phyloP scores from a whole-genome alignment of 2,113 vertebrate species.

The Chaetodon trifascialis region DNA sequence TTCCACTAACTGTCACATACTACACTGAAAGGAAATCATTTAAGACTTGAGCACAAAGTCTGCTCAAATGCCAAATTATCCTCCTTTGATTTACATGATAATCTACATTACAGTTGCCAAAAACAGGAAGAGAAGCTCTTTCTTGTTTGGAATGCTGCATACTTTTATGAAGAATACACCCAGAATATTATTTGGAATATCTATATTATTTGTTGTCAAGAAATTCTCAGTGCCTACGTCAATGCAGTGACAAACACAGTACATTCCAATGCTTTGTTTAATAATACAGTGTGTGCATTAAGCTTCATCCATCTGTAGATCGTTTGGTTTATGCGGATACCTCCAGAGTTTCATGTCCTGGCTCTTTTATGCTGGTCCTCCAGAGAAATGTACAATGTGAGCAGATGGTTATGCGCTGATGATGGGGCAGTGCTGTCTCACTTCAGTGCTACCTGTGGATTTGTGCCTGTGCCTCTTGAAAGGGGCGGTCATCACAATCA shows the following conservation, averaged over 20 bases:
- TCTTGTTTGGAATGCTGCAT: conserved; percentile 61
- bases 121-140: conserved; percentile 11
- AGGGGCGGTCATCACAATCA: conserved; percentile 50
- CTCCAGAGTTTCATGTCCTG: not conserved
- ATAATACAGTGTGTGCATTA: not conserved
- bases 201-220: conserved; percentile 3
- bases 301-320: not conserved
- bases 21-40: not conserved
- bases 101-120: conserved; percentile 33
- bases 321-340: not conserved
- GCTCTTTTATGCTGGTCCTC: conserved; percentile 15
- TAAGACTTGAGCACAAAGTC: conserved; percentile 14
- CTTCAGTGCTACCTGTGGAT: conserved; percentile 60
- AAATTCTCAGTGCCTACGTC: conserved; percentile 61
- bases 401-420: not conserved
- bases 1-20: conserved; percentile 4
- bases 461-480: conserved; percentile 70
- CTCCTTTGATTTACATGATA: conserved; percentile 9
- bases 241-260: conserved; percentile 32
- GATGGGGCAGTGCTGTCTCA: conserved; percentile 30
- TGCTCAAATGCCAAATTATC: conserved; percentile 41
- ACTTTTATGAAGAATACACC: conserved; percentile 30
- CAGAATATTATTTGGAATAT: conserved; percentile 4
- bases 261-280: conserved; percentile 53
- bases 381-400: conserved; percentile 2